Conservation (phyloP, 1,140 invertebrate species). For the Physella acuta region DNA sequence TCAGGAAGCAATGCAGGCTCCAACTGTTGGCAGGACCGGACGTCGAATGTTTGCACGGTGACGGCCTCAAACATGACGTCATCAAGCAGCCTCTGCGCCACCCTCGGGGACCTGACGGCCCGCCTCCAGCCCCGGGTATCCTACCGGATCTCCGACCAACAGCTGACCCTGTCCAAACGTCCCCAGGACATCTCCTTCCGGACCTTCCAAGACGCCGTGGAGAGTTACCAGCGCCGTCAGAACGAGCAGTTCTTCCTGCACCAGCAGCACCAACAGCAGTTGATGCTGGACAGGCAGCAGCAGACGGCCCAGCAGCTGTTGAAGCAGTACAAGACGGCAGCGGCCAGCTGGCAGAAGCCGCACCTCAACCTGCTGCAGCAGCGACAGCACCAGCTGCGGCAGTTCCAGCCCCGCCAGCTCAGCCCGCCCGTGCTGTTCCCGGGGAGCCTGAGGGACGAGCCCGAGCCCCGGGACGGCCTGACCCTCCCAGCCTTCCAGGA, state of each 20-base stretch:
- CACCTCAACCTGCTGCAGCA: neutral
- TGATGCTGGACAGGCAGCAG: neutral
- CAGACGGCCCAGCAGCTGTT: neutral
- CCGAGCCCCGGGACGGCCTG: neutral
- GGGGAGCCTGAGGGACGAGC: conserved; percentile 13
- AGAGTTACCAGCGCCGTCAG: conserved; percentile 7
- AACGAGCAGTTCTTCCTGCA: neutral
- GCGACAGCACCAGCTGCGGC: neutral
- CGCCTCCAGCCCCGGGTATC: neutral
- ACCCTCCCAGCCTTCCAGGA: conserved; percentile 12
- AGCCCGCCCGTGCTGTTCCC: conserved; percentile 20
- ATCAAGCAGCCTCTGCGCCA: no score
- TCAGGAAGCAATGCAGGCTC: no score
- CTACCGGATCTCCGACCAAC: neutral
- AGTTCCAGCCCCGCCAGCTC: neutral
- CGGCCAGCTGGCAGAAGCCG: neutral
- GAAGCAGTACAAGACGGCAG: neutral
- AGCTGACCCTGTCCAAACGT: neutral
- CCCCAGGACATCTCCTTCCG: neutral
- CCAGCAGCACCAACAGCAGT: conserved; percentile 3
- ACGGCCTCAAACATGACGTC: no score
- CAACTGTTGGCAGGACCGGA: no score
- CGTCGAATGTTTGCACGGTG: no score
- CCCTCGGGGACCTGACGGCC: no score
- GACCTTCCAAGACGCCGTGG: conserved; percentile 1